Conservation (phyloP, 2,888 invertebrate species). For the Drosophila phalerata region DNA sequence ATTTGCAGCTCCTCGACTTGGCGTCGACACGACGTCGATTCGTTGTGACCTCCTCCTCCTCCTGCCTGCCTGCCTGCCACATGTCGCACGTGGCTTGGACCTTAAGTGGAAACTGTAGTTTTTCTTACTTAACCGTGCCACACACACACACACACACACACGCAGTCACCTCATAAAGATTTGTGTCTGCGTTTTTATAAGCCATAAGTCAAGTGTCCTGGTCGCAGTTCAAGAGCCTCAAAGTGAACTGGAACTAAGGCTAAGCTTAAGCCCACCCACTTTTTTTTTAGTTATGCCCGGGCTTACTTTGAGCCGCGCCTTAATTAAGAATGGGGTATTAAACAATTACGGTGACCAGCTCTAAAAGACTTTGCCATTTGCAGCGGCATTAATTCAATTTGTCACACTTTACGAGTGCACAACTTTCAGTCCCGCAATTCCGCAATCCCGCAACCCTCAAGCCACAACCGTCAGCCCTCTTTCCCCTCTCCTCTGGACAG, state of each 20-base stretch:
- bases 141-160: constrained; percentile 59
- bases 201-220: constrained; percentile 78
- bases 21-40: constrained; percentile 27
- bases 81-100: constrained; percentile 52
- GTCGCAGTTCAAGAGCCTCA: constrained; percentile 67
- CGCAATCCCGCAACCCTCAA: constrained; percentile 13
- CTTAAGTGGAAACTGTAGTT: constrained; percentile 82
- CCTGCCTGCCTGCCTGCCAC: constrained; percentile 27
- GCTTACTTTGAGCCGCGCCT: constrained; percentile 22
- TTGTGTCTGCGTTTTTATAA: constrained; percentile 75
- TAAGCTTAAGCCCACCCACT: constrained; percentile 30
- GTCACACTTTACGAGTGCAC: constrained; percentile 78
- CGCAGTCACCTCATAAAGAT: constrained; percentile 70
- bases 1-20: constrained; percentile 63
- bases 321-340: constrained; percentile 78
- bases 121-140: constrained; percentile 76
- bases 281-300: neutral
- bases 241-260: constrained; percentile 22
- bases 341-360: constrained; percentile 77
- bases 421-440: constrained; percentile 44
- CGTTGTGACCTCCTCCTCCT: neutral
- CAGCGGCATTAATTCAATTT: constrained; percentile 79
- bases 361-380: constrained; percentile 68
- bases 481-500: constrained; percentile 2
- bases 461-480: constrained; percentile 6